Conservation (phyloP, 1,140 invertebrate genomes). For the Monomorium pharaonis region DNA sequence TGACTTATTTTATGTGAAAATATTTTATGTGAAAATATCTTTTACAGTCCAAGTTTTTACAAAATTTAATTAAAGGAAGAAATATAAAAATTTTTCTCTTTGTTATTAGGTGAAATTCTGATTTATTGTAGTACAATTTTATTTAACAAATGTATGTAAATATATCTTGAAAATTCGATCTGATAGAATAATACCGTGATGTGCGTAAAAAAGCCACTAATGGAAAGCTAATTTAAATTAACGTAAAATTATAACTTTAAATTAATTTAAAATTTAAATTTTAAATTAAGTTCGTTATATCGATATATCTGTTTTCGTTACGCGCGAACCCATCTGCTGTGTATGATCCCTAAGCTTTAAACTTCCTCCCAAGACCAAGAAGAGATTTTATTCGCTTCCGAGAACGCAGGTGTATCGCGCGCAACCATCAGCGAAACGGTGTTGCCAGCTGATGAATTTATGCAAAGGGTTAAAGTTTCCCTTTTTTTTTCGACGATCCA, state of each 20-base stretch:
- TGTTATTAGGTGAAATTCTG: neutral
- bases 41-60: neutral
- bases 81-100: neutral
- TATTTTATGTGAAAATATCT: neutral
- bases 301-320: neutral
- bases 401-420: neutral
- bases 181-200: neutral
- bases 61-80: neutral
- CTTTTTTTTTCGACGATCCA: slow-evolving; percentile 2
- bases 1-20: neutral
- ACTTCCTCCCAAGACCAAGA: neutral
- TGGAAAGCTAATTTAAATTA: neutral
- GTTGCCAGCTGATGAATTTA: neutral
- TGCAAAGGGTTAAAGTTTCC: neutral
- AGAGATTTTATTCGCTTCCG: neutral
- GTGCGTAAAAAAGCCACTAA: neutral
- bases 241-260: neutral
- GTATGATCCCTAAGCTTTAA: neutral
- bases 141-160: neutral
- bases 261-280: neutral
- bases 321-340: neutral
- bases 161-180: neutral
- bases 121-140: neutral
- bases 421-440: neutral
- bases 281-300: neutral